phyloP scores from a whole-genome alignment of 2,888 invertebrate species.

The Sinohyriopsis cumingii region DNA sequence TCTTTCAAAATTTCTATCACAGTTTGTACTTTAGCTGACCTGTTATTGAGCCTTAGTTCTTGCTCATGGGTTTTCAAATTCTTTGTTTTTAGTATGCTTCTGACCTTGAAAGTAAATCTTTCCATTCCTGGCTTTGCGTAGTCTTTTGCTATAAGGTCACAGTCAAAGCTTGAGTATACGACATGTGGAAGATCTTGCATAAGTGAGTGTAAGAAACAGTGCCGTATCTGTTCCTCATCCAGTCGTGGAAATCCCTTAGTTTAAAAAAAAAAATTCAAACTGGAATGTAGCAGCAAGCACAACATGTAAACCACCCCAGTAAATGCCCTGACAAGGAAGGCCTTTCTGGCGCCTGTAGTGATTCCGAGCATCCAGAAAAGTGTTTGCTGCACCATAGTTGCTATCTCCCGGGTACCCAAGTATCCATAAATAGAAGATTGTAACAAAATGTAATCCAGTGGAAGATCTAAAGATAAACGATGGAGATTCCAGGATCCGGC shows the following conservation, averaged over 20 bases:
- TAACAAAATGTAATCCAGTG: constrained; percentile 51
- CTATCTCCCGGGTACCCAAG: constrained; percentile 53
- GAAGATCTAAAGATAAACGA: constrained; percentile 30
- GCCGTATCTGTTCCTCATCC: constrained; percentile 7
- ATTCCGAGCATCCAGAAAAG: constrained; percentile 54
- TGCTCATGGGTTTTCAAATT: not conserved
- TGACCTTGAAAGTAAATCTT: not conserved
- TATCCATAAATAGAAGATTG: constrained; percentile 53
- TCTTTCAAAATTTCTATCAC: too few species aligned
- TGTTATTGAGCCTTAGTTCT: too few species aligned
- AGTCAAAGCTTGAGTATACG: constrained; percentile 15
- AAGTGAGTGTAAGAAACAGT: constrained; percentile 33
- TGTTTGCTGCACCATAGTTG: constrained; percentile 55
- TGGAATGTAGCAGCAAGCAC: constrained; percentile 37
- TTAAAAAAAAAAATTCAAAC: too few species aligned
- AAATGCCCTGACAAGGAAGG: constrained; percentile 45
- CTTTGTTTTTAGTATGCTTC: not conserved
- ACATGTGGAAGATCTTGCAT: constrained; percentile 8
- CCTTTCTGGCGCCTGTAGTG: constrained; percentile 37
- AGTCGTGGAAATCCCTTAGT: constrained; percentile 18
- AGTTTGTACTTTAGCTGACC: too few species aligned
- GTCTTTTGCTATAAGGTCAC: constrained; percentile 13
- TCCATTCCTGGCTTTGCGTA: constrained; percentile 3
- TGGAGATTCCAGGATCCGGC: constrained; percentile 55
- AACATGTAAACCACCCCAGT: constrained; percentile 53